Conservation (phyloP, 2,888 invertebrate genomes). For the Mamestra brassicae region DNA sequence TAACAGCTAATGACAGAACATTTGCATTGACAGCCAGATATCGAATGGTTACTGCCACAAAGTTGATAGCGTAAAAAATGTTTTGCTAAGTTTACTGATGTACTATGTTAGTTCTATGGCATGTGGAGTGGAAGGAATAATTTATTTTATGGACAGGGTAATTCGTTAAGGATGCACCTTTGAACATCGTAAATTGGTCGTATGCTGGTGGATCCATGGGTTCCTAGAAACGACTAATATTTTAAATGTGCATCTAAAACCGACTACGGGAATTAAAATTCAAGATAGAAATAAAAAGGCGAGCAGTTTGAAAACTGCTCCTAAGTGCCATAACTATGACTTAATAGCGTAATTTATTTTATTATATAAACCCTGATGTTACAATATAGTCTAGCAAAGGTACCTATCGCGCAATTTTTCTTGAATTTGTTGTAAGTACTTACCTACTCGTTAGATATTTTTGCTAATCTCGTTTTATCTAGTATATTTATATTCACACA, state of each 20-base stretch:
- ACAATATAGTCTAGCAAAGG: no score
- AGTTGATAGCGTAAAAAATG: slow-evolving; percentile 31
- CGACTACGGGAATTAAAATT: no score
- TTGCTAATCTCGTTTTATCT: neutral
- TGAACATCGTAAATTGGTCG: neutral
- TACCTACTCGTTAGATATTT: no score
- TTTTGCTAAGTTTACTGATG: slow-evolving; percentile 14
- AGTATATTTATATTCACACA: neutral
- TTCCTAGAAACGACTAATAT: no score
- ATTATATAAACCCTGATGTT: neutral
- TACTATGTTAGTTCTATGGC: slow-evolving; percentile 12
- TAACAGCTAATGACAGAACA: slow-evolving; percentile 49
- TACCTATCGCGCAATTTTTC: no score
- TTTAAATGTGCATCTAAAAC: no score
- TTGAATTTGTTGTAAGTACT: no score
- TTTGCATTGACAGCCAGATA: slow-evolving; percentile 48
- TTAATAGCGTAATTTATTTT: neutral
- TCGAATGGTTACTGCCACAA: slow-evolving; percentile 24
- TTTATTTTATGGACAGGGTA: neutral
- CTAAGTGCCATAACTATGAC: no score
- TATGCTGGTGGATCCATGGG: no score
- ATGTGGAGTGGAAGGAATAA: neutral
- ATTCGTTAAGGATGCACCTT: neutral
- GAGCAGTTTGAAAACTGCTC: no score
- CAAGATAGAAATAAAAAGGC: no score